A percentile compares a stretch with the other conserved stretches of the same genome.
Evolutionary conservation across 2,888 invertebrate genomes (phyloP).

Genomic region (Noctua pronuba): DNA sequence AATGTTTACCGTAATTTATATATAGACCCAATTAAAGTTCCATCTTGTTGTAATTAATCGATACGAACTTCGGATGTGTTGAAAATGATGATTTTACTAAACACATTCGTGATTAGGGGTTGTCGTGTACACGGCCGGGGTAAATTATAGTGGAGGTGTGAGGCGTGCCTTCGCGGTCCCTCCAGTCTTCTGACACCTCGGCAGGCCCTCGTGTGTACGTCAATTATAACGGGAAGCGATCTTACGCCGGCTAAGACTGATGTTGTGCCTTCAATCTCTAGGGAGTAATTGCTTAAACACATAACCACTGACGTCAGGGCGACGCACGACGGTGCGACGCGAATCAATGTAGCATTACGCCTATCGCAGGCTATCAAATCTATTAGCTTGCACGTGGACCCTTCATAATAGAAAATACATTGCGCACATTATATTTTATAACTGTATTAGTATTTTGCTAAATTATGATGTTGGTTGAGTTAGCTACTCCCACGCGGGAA

Average conservation of each 20-base stretch:
- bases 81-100: conserved; percentile 77
- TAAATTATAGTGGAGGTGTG: conserved; percentile 83
- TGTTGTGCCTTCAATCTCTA: conserved; percentile 73
- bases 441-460: conserved; percentile 52
- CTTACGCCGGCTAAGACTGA: conserved; percentile 67
- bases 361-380: conserved; percentile 76
- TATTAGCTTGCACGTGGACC: conserved; percentile 67
- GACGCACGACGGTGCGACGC: conserved; percentile 69
- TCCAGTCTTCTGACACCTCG: conserved; percentile 83
- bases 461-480: conserved; percentile 47
- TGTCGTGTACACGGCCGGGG: conserved; percentile 73
- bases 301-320: conserved; percentile 79
- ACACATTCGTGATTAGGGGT: conserved; percentile 78
- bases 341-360: conserved; percentile 80
- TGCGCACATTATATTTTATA: conserved; percentile 55
- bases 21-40: conserved; percentile 18
- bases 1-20: neutral
- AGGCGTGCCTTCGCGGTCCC: conserved; percentile 73
- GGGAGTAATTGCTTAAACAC: conserved; percentile 86
- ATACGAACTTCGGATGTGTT: conserved; percentile 57
- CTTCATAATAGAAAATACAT: conserved; percentile 63
- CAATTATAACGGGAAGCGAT: conserved; percentile 87
- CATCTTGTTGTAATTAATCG: conserved; percentile 34
- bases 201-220: conserved; percentile 74
- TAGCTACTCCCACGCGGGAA: conserved; percentile 20